Conservation (phyloP, 2,113 vertebrate genomes). For the Pleuronectes platessa region DNA sequence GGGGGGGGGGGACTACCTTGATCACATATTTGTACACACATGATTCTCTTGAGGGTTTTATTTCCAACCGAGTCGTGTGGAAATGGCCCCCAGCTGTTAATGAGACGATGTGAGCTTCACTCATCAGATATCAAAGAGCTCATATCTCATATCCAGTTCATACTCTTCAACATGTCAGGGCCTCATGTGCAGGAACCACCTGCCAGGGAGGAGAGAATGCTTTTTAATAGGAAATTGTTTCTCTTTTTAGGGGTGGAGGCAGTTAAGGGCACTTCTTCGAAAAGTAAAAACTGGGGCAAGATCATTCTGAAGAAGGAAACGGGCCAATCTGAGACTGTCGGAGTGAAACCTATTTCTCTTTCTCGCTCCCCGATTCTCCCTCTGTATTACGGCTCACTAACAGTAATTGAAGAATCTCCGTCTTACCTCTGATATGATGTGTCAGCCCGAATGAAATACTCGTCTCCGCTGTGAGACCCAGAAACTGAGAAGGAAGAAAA, state of each 20-base stretch:
- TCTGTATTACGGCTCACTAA: slow-evolving; percentile 10
- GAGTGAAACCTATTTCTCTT: slow-evolving; percentile 11
- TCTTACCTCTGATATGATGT: not conserved
- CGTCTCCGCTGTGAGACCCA: not conserved
- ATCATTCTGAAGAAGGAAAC: slow-evolving; percentile 15
- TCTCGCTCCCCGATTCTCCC: not conserved
- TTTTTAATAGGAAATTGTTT: slow-evolving; percentile 40
- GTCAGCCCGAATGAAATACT: not conserved
- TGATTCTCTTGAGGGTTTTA: not conserved
- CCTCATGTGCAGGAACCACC: slow-evolving; percentile 23
- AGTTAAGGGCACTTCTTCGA: slow-evolving; percentile 28
- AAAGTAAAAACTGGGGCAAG: slow-evolving; percentile 50
- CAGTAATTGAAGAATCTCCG: slow-evolving; percentile 17
- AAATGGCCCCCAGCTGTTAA: slow-evolving; percentile 77
- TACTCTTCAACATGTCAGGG: slow-evolving; percentile 37
- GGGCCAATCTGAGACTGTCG: slow-evolving; percentile 29
- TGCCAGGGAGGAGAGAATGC: not conserved
- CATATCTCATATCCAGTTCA: slow-evolving; percentile 43
- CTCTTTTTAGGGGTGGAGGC: slow-evolving; percentile 20
- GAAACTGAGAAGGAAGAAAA: not conserved
- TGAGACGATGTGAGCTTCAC: slow-evolving; percentile 71
- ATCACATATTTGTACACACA: too few relatives aligned
- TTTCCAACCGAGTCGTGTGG: slow-evolving; percentile 31
- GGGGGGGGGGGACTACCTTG: too few relatives aligned
- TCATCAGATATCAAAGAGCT: slow-evolving; percentile 64